These are phyloP conservation scores for Heliopora coerulea DNA, from an alignment of 92 coral and sea anemone species.

Conservation along the genomic window DNA sequence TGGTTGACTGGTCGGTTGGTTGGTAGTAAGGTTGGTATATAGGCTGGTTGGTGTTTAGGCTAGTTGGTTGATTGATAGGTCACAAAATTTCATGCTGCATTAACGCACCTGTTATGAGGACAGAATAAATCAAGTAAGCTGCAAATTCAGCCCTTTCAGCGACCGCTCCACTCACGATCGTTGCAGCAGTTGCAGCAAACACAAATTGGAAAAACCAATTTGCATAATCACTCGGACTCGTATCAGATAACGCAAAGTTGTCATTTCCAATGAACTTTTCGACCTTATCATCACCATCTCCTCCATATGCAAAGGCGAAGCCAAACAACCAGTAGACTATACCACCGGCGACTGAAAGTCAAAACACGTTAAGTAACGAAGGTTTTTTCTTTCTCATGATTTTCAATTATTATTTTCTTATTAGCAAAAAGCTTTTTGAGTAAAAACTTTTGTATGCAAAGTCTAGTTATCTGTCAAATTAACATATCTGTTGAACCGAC, in stretches of 20 bases:
- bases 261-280: slow-evolving; percentile 63
- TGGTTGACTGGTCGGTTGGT: no score
- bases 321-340: slow-evolving; percentile 77
- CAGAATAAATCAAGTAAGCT: slow-evolving; percentile 71
- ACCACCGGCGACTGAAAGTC: slow-evolving; percentile 65
- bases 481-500: no score
- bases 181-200: slow-evolving; percentile 88
- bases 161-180: slow-evolving; percentile 94
- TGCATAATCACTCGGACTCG: slow-evolving; percentile 48
- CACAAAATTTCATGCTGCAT: no score
- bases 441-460: no score
- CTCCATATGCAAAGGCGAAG: slow-evolving; percentile 78
- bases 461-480: no score
- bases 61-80: no score
- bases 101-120: slow-evolving; percentile 63
- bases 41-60: no score
- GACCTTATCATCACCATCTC: slow-evolving; percentile 45
- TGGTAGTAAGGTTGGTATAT: no score
- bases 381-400: no score
- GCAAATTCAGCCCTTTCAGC: slow-evolving; percentile 86
- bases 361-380: no score
- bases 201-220: slow-evolving; percentile 89
- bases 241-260: slow-evolving; percentile 59
- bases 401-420: no score
- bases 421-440: no score